Percentiles rank a stretch among this genome's conserved stretches.
Conservation (phyloP, 2,888 invertebrate genomes). For the Quadroppia sp. region DNA sequence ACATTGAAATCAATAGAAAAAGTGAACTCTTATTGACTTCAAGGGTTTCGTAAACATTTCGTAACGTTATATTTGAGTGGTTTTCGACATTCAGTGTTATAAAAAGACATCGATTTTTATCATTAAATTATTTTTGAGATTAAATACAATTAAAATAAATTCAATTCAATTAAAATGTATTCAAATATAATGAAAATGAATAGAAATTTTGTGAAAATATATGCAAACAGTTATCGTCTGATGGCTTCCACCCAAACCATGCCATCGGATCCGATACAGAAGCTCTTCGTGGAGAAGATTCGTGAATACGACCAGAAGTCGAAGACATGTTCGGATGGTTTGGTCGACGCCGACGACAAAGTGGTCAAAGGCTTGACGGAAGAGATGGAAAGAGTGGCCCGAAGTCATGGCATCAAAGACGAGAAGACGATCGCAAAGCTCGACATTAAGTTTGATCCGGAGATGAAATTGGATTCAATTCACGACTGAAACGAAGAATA, state of each 20-base stretch:
- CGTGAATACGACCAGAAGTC: slow-evolving; percentile 45
- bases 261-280: slow-evolving; percentile 47
- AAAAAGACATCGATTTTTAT: too few relatives aligned
- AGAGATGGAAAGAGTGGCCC: slow-evolving; percentile 41
- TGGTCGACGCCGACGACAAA: slow-evolving; percentile 33
- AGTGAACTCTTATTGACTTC: too few relatives aligned
- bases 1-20: too few relatives aligned
- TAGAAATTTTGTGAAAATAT: background rate
- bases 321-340: slow-evolving; percentile 27
- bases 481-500: slow-evolving; percentile 27
- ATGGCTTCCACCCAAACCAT: slow-evolving; percentile 27
- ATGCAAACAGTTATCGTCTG: background rate
- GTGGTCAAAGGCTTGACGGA: slow-evolving; percentile 36
- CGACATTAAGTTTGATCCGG: slow-evolving; percentile 36
- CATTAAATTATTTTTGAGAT: too few relatives aligned
- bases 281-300: slow-evolving; percentile 47
- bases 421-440: slow-evolving; percentile 35
- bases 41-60: too few relatives aligned
- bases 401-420: slow-evolving; percentile 38
- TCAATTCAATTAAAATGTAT: background rate
- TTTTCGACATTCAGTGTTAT: background rate
- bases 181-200: background rate
- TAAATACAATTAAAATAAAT: background rate
- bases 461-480: slow-evolving; percentile 41
- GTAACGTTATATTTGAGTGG: background rate